Evolutionary conservation across 2,113 vertebrate genomes (phyloP).

Genomic region (Puma concolor): DNA sequence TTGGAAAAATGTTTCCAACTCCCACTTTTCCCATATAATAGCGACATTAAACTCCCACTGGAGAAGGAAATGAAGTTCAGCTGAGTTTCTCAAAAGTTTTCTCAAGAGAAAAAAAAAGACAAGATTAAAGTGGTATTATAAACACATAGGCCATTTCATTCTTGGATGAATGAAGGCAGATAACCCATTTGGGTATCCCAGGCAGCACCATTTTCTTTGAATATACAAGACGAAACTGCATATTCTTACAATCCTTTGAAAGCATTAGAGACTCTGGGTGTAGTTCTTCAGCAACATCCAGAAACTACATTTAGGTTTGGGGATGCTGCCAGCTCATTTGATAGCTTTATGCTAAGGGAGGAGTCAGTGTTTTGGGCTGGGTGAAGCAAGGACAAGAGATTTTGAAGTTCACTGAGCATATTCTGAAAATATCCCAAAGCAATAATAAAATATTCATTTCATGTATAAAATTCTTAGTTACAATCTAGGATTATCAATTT

Average conservation of each 20-base stretch:
- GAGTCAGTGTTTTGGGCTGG: not conserved
- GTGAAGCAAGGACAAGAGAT: slow-evolving; percentile 41
- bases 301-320: slow-evolving; percentile 16
- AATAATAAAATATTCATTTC: slow-evolving; percentile 63
- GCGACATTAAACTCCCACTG: slow-evolving; percentile 34
- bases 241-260: slow-evolving; percentile 47
- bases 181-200: slow-evolving; percentile 37
- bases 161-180: slow-evolving; percentile 45
- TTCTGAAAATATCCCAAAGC: slow-evolving; percentile 55
- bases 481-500: slow-evolving; percentile 3
- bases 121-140: slow-evolving; percentile 56
- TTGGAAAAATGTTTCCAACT: slow-evolving; percentile 58
- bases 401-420: slow-evolving; percentile 38
- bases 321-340: slow-evolving; percentile 9
- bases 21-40: slow-evolving; percentile 29
- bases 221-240: not conserved
- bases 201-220: slow-evolving; percentile 53
- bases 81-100: slow-evolving; percentile 45
- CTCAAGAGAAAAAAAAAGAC: not conserved
- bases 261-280: slow-evolving; percentile 36
- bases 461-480: slow-evolving; percentile 27
- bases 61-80: slow-evolving; percentile 40
- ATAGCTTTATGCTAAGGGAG: not conserved
- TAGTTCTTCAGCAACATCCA: slow-evolving; percentile 28
- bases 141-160: slow-evolving; percentile 32